A percentile compares a stretch with the other conserved stretches of the same genome.
phyloP scores from a whole-genome alignment of 35 echinoderm and acorn worm species.

The Stichopus chloronotus region DNA sequence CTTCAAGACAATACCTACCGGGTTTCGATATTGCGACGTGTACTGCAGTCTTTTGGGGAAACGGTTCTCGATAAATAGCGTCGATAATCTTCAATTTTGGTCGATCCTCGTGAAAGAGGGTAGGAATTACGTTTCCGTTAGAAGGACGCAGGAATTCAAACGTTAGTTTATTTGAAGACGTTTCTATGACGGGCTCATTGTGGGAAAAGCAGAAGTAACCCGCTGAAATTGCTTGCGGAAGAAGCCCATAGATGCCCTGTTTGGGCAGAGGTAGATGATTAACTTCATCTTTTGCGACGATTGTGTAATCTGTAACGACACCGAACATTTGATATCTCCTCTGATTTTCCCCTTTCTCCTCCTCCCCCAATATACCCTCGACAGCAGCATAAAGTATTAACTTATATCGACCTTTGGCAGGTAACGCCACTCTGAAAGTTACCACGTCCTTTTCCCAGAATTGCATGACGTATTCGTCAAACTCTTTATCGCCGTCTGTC shows the following conservation, averaged over 20 bases:
- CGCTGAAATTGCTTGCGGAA: slow-evolving; percentile 15
- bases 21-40: slow-evolving; percentile 40
- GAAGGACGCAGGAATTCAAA: slow-evolving; percentile 25
- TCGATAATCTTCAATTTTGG: slow-evolving; percentile 49
- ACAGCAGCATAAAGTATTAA: slow-evolving; percentile 26
- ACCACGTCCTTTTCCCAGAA: slow-evolving; percentile 32
- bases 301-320: slow-evolving; percentile 32
- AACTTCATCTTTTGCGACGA: neutral
- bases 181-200: slow-evolving; percentile 26
- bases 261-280: neutral
- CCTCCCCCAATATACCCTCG: neutral
- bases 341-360: neutral
- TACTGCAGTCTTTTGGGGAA: slow-evolving; percentile 12
- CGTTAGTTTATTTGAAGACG: slow-evolving; percentile 23
- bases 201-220: slow-evolving; percentile 39
- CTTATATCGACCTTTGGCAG: slow-evolving; percentile 2
- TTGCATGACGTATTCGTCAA: slow-evolving; percentile 43
- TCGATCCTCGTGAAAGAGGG: slow-evolving; percentile 41
- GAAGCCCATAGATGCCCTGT: slow-evolving; percentile 16
- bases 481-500: neutral
- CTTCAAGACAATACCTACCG: slow-evolving; percentile 34
- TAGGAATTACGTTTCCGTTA: slow-evolving; percentile 22
- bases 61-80: slow-evolving; percentile 38
- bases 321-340: neutral
- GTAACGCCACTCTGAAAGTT: neutral